A percentile compares a stretch with the other conserved stretches of the same genome.
Evolutionary conservation across 2,113 vertebrate genomes (phyloP).

Genomic region (Cacatua alba): DNA sequence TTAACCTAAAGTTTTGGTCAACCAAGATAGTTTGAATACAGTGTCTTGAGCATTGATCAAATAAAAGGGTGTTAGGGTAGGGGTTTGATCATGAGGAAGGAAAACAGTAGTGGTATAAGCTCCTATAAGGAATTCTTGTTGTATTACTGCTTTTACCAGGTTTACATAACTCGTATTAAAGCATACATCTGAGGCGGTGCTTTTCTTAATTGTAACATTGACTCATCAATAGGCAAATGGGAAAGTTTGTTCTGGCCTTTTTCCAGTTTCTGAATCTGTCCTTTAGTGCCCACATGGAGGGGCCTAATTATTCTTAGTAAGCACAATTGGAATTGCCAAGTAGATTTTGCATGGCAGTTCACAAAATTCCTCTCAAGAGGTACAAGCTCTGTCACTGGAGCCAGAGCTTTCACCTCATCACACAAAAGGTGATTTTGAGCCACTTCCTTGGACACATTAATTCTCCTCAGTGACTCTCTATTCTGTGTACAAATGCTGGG

Average conservation of each 20-base stretch:
- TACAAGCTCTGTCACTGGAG: background rate
- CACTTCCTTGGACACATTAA: background rate
- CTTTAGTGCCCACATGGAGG: background rate
- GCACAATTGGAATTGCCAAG: conserved; percentile 4
- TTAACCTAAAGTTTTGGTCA: conserved; percentile 61
- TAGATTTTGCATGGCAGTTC: conserved; percentile 12
- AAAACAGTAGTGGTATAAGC: conserved; percentile 31
- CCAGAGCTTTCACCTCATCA: background rate
- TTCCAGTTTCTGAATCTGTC: background rate
- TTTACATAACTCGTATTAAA: background rate
- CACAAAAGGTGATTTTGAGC: background rate
- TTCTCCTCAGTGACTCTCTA: background rate
- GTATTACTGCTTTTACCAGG: conserved; percentile 40
- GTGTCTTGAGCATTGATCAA: conserved; percentile 38
- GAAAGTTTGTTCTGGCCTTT: background rate
- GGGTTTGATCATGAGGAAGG: conserved; percentile 56
- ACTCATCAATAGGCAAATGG: conserved; percentile 55
- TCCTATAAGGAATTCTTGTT: conserved; percentile 51
- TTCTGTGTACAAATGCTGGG: background rate
- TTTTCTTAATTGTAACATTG: background rate
- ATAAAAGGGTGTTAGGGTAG: conserved; percentile 52
- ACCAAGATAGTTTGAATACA: conserved; percentile 40
- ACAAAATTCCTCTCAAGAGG: background rate
- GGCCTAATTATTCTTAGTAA: background rate
- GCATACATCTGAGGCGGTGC: conserved; percentile 33